Base-by-base conservation (phyloP, 2,797 vertebrate genomes). In the Rhodeus uyekii region DNA sequence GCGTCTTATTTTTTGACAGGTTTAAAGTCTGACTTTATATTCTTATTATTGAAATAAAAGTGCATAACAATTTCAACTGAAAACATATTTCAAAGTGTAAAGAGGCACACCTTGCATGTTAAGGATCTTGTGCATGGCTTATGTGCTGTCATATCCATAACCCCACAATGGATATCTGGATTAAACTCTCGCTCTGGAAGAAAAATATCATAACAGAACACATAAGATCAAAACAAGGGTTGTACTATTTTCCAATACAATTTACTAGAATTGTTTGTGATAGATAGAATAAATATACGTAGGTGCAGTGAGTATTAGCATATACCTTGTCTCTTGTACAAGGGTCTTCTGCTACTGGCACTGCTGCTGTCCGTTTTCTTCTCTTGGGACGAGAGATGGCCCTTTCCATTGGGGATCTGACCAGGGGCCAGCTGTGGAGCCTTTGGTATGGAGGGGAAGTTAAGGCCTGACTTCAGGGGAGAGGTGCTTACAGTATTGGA, bases 391-490 rank as follows among this genome's bases (percentile, higher is more conserved):
- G 96, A 95, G 91, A 95, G 93, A 94, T 98, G 96, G 92, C 96
- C 96, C 96, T 97, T 99, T 94, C 97, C 98, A 82, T 99, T 99
- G 92, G 97, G 96, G 93, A 98, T 97, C 92, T 98, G 98, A 94
- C 96, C 96, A 82, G 96, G 94, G 90, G 96, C 96, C 96, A 95
- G 95, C 95, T 96, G 96, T 94, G 96, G 95, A 96, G 97, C 96
- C 98, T 99, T 99, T 99, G 97, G 98, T 99, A 98, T 96, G 95
- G 97, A 97, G 94, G 96, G 95, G 95, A 96, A 97, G 95, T 98
- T 99, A 99, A 99, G 97, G 97, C 97, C 96, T 96, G 96, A 93
- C 96, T 98, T 99, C 94, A 96, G 95, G 94, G 91, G 91, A 87
- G 94, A 93, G 84, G 93, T 92, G 93, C 93, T 95, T 93, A 95